phyloP scores from a whole-genome alignment of 1,140 invertebrate species.

The Chlorops oryzae region DNA sequence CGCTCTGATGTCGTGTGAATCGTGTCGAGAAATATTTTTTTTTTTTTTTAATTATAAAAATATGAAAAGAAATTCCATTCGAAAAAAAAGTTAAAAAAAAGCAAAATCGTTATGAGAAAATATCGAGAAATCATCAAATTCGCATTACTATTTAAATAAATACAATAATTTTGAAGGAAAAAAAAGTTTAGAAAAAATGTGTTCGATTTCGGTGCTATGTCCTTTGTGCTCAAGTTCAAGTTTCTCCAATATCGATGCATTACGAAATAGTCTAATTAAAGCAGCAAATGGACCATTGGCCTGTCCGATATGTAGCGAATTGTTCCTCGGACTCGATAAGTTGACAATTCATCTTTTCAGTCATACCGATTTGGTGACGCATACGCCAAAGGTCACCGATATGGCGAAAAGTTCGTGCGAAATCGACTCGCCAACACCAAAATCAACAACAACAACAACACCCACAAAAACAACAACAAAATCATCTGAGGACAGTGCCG shows the following conservation, averaged over 20 bases:
- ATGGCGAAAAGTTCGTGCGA: too few relatives aligned
- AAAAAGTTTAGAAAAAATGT: constrained; percentile 45
- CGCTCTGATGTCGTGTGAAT: too few relatives aligned
- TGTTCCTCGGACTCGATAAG: constrained; percentile 70
- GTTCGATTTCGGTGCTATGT: constrained; percentile 62
- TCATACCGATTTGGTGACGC: constrained; percentile 51
- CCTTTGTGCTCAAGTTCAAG: constrained; percentile 67
- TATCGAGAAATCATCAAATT: too few relatives aligned
- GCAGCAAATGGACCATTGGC: constrained; percentile 65
- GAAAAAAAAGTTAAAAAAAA: too few relatives aligned
- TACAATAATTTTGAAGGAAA: background rate
- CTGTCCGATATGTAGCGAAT: constrained; percentile 71
- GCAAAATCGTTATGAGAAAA: too few relatives aligned
- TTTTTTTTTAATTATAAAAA: too few relatives aligned
- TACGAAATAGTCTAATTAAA: constrained; percentile 64
- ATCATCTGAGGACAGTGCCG: too few relatives aligned
- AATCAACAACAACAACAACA: background rate
- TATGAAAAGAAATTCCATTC: too few relatives aligned
- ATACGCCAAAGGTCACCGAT: too few relatives aligned
- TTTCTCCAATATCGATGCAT: constrained; percentile 62
- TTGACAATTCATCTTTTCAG: constrained; percentile 77
- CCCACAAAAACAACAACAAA: background rate
- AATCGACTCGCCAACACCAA: background rate
- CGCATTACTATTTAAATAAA: background rate
- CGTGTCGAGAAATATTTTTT: too few relatives aligned